A percentile compares a stretch with the other conserved stretches of the same genome.
Evolutionary conservation across 2,113 vertebrate genomes (phyloP).

Genomic region (Sphyrna mokarran): DNA sequence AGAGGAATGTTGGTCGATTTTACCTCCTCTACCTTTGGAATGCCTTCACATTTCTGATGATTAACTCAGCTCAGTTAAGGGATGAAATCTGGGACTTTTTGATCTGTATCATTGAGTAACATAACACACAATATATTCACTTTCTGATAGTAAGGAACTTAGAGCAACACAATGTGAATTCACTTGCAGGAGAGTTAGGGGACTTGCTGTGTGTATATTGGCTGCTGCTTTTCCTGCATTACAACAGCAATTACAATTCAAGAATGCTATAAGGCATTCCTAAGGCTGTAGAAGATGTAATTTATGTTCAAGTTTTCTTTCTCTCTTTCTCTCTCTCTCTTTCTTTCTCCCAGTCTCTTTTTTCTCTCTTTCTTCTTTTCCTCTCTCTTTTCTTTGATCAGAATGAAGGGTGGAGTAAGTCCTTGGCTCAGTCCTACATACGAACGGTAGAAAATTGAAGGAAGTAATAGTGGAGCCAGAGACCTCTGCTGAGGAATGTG

Average conservation of each 20-base stretch:
- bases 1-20: neutral
- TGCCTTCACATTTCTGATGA: neutral
- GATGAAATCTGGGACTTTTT: neutral
- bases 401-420: neutral
- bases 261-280: too few relatives aligned
- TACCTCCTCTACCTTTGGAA: neutral
- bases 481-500: neutral
- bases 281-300: too few relatives aligned
- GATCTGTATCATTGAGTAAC: neutral
- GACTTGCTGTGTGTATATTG: too few relatives aligned
- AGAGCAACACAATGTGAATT: neutral
- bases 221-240: too few relatives aligned
- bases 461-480: neutral
- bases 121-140: neutral
- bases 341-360: too few relatives aligned
- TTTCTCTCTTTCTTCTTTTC: too few relatives aligned
- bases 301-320: too few relatives aligned
- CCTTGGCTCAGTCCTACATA: neutral
- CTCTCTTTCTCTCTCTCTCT: too few relatives aligned
- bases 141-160: too few relatives aligned
- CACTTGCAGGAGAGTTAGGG: neutral
- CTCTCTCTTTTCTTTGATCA: too few relatives aligned
- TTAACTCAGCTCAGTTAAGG: neutral
- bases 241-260: too few relatives aligned
- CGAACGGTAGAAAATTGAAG: neutral